phyloP scores from a whole-genome alignment of 2,797 vertebrate species.

The Menidia menidia region DNA sequence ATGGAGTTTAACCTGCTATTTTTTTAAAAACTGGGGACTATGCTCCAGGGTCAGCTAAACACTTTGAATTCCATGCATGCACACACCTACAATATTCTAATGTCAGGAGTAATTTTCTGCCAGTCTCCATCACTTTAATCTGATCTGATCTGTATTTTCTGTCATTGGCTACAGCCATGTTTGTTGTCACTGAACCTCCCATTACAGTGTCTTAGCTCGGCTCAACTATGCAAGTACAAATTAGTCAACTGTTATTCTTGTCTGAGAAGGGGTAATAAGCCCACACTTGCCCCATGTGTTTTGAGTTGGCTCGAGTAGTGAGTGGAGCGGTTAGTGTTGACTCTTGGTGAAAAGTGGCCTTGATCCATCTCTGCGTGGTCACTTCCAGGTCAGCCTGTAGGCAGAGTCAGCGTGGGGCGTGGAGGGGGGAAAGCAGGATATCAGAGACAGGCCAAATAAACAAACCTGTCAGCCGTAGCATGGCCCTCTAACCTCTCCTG shows the following conservation, averaged over 20 bases:
- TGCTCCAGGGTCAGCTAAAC: slow-evolving; percentile 3
- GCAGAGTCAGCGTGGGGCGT: slow-evolving; percentile 57
- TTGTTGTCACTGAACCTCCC: slow-evolving; percentile 54
- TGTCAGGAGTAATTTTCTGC: slow-evolving; percentile 21
- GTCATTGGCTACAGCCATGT: slow-evolving; percentile 37
- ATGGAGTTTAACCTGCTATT: slow-evolving; percentile 24
- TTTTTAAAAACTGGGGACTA: background rate
- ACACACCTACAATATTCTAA: slow-evolving; percentile 13
- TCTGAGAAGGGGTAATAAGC: slow-evolving; percentile 67
- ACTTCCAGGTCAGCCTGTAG: slow-evolving; percentile 81
- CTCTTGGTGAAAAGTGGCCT: slow-evolving; percentile 80
- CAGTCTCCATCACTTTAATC: slow-evolving; percentile 19
- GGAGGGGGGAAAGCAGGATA: slow-evolving; percentile 79
- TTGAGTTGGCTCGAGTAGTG: slow-evolving; percentile 78
- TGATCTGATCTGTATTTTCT: slow-evolving; percentile 37
- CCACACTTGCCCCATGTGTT: slow-evolving; percentile 81
- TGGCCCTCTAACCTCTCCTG: slow-evolving; percentile 82
- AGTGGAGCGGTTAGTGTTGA: slow-evolving; percentile 73
- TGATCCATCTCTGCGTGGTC: slow-evolving; percentile 78
- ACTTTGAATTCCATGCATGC: slow-evolving; percentile 8
- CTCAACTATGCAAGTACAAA: slow-evolving; percentile 58
- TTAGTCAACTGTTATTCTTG: slow-evolving; percentile 76
- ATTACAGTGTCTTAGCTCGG: slow-evolving; percentile 48
- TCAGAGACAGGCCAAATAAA: slow-evolving; percentile 86
- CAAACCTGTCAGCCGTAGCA: slow-evolving; percentile 80